Evolutionary conservation across 2,797 vertebrate species (phyloP), one percentile per base, ranked within the genome.

Genomic region (Vireo griseus): DNA sequence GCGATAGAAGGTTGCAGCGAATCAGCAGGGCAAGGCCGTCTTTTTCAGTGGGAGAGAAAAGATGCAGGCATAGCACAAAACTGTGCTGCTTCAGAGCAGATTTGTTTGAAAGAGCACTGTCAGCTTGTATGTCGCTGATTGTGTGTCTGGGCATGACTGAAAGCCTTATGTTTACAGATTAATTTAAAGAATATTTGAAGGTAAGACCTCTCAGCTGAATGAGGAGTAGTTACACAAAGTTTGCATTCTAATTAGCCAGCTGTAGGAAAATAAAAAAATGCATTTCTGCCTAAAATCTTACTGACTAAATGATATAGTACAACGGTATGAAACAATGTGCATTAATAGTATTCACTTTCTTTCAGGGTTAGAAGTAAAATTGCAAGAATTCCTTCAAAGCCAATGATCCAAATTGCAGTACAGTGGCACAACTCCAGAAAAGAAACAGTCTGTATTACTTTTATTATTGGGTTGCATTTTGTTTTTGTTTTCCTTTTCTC

Each of bases 1-100:
- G 37, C 13, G 0, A 18, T 51, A 7, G 26, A 24, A 57, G 10
- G 40, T 47, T 68, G 31, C 50, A 5, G 29, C 0, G 2, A 31
- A 8, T 37, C 62, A 18, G 19, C 29, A 28, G 39, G 37, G 58
- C 69, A 63, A 69, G 73, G 59, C 54, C 28, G 3, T 22, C 28
- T 42, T 31, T 47, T 0, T 2, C 37, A 11, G 45, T 1, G 72
- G 21, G 74, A 57, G 21, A 31, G 71, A 20, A 54, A 75, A 31
- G 37, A 13, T 42, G 65, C 44, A 28, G 69, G 21, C 63, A 4
- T 28, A 58, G 55, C 78, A 25, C 25, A 29, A 31, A 62, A 15
- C 47, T 16, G 22, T 31, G 1, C 40, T 75, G 45, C 71, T 62
- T 80, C 25, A 14, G 31, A 50, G 67, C 51, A 61, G 62, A 5